Evolutionary conservation across 2,113 vertebrate species (phyloP).

Genomic region (Thymallus thymallus): DNA sequence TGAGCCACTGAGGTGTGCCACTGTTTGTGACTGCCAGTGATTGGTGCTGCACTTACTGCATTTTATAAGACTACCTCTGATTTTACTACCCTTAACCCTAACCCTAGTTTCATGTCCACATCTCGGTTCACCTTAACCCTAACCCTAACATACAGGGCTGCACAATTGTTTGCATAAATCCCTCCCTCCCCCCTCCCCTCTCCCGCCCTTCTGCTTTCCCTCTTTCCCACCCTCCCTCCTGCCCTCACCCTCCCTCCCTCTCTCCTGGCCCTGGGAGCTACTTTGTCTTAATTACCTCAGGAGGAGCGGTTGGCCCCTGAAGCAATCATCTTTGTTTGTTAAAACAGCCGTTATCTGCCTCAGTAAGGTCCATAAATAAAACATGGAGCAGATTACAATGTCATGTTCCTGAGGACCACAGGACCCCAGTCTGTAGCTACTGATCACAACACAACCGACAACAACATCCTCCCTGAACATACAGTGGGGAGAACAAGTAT

Average conservation of each 20-base stretch:
- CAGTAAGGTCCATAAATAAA: conserved; percentile 81
- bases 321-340: conserved; percentile 91
- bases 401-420: conserved; percentile 74
- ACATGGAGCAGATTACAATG: conserved; percentile 83
- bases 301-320: conserved; percentile 77
- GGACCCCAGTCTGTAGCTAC: conserved; percentile 61
- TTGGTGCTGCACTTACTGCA: not conserved
- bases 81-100: no score
- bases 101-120: no score
- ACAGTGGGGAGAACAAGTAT: no score
- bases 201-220: conserved; percentile 37
- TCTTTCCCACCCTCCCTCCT: conserved; percentile 67
- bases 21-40: not conserved
- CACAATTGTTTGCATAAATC: not conserved
- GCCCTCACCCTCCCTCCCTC: conserved; percentile 77
- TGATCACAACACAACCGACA: conserved; percentile 68
- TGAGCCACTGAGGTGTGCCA: conserved; percentile 34
- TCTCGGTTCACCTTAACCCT: not conserved
- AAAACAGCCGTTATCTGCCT: conserved; percentile 77
- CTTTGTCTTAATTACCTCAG: conserved; percentile 87
- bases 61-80: not conserved
- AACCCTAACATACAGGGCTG: not conserved
- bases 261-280: conserved; percentile 65
- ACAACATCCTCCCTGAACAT: conserved; percentile 55
- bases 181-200: not conserved